Evolutionary conservation across 1,140 invertebrate genomes (phyloP).

Genomic region (Bilobella aurantiaca): DNA sequence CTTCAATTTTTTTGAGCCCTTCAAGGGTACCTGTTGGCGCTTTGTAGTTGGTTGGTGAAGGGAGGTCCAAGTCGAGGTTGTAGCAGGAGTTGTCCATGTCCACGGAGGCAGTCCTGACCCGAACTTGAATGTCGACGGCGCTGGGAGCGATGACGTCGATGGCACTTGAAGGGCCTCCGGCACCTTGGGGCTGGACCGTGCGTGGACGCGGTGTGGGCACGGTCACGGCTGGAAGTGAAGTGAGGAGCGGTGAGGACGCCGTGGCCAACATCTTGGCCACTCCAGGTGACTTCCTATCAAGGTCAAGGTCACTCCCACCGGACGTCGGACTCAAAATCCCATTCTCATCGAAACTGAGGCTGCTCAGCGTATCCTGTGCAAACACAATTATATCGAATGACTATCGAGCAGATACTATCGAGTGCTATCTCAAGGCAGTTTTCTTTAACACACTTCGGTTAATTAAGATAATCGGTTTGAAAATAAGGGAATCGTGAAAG

Average conservation of each 20-base stretch:
- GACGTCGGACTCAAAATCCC: slow-evolving; percentile 13
- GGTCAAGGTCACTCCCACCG: not conserved
- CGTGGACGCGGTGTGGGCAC: slow-evolving; percentile 11
- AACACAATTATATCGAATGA: too few species aligned
- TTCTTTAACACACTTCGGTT: too few species aligned
- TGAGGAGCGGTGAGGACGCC: not conserved
- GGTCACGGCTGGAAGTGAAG: not conserved
- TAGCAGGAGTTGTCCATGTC: slow-evolving; percentile 10
- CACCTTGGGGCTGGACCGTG: too few species aligned
- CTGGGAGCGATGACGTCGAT: too few species aligned
- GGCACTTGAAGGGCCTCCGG: too few species aligned
- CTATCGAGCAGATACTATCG: too few species aligned
- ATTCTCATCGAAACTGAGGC: slow-evolving; percentile 31
- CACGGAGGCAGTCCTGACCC: too few species aligned
- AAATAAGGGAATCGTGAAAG: too few species aligned
- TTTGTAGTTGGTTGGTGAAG: slow-evolving; percentile 24
- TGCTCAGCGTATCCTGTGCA: slow-evolving; percentile 32
- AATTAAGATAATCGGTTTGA: too few species aligned
- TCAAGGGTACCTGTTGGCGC: slow-evolving; percentile 21
- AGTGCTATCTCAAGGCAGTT: too few species aligned
- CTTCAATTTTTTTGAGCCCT: too few species aligned
- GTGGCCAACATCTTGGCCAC: not conserved
- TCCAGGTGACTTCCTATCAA: not conserved
- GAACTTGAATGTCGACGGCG: too few species aligned
- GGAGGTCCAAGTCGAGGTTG: slow-evolving; percentile 18